Evolutionary conservation across 2,797 vertebrate species (phyloP).

Genomic region (Decapterus maruadsi): DNA sequence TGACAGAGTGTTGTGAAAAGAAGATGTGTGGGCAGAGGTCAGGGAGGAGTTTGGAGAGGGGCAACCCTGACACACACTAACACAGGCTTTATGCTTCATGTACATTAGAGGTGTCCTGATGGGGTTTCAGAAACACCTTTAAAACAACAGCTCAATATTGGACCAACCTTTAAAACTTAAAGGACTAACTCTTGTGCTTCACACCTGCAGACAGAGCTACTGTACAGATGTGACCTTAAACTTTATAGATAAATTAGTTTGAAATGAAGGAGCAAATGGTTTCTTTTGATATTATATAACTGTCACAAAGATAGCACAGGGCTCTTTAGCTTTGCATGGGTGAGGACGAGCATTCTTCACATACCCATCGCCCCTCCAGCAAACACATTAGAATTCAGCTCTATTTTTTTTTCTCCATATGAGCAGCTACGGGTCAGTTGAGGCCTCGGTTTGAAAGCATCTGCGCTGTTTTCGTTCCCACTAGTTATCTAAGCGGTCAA

Average conservation of each 20-base stretch:
- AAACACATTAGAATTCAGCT: constrained; percentile 39
- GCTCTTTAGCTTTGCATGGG: constrained; percentile 18
- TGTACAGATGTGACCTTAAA: constrained; percentile 42
- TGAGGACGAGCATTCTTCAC: constrained; percentile 60
- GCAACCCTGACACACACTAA: constrained; percentile 7
- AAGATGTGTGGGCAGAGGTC: constrained; percentile 47
- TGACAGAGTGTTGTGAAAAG: constrained; percentile 17
- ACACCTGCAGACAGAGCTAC: constrained; percentile 37
- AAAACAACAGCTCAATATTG: constrained; percentile 13
- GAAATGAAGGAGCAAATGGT: not conserved
- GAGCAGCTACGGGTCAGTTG: constrained; percentile 36
- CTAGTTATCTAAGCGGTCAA: not conserved
- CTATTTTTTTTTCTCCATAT: constrained; percentile 6
- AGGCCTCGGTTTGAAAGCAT: constrained; percentile 8
- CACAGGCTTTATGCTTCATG: constrained; percentile 9
- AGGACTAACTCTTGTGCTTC: constrained; percentile 31
- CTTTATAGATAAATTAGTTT: not conserved
- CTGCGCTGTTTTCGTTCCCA: not conserved
- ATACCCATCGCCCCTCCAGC: constrained; percentile 45
- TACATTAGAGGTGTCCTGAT: constrained; percentile 36
- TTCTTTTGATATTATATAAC: constrained; percentile 23
- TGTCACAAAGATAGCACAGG: constrained; percentile 16
- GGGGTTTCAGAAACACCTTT: constrained; percentile 54
- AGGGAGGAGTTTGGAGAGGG: constrained; percentile 15
- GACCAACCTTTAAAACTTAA: constrained; percentile 22